Evolutionary conservation across 35 echinoderm and acorn worm genomes (phyloP), one percentile per base, ranked within the genome.

Genomic region (Lytechinus pictus): DNA sequence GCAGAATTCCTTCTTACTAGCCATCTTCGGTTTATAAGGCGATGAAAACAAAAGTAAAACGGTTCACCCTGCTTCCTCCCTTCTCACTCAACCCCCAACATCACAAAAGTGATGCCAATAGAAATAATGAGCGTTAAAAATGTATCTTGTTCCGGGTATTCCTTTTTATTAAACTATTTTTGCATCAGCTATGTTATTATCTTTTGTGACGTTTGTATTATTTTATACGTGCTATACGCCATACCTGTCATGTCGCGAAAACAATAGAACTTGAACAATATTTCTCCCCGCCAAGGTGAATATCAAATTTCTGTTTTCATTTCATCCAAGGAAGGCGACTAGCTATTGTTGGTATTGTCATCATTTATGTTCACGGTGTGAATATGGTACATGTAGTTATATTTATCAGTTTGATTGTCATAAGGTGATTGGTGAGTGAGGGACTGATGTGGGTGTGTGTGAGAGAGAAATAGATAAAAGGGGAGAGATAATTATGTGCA

Each of bases 291-390:
- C n/a, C 66, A 79, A 79, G 66, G 66, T 24, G 19, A 79, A 79
- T 24, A n/a, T 79, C 66, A 79, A 24, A 79, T 79, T 79, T 79
- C 66, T 79, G 66, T 79, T 79, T 79, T 79, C 66, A 79, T 79
- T 79, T 79, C 66, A 16, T 79, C 16, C 19, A 79, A 24, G 66
- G n/a, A 27, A 5, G 66, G 19, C 66, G 19, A 79, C 19, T 79
- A 24, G n/a, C 66, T 79, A 79, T 79, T 79, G 21, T 79, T 24
- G 19, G 21, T 24, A 79, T n/a, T 79, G 19, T 79, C 8, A 79
- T 24, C 8, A 24, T 16, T 79, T 44, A 44, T 44, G 33, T 44
- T 44, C 33, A 44, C 33, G 33, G 66, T 79, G 16, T 79, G 66
- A 79, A 79, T n/a, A 79, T 79, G 66, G 19, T 14, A n/a, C 33